Evolutionary conservation across 2,113 vertebrate species (phyloP).

Genomic region (Meles meles): DNA sequence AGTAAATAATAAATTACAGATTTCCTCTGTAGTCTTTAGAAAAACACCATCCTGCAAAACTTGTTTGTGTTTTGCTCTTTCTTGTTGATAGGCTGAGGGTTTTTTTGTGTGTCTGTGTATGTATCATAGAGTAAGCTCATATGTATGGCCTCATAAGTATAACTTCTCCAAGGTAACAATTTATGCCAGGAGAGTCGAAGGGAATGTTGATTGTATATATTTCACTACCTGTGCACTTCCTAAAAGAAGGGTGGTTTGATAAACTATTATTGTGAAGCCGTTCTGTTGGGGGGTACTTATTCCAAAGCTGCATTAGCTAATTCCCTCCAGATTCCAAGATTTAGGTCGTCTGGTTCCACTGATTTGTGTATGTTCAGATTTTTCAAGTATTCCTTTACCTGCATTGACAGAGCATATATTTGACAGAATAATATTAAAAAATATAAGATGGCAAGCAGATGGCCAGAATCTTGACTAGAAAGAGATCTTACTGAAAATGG

Average conservation of each 20-base stretch:
- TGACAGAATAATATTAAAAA: conserved; percentile 77
- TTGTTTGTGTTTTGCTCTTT: conserved; percentile 2
- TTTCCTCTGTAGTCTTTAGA: not conserved
- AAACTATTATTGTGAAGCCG: not conserved
- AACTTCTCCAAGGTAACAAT: conserved; percentile 2
- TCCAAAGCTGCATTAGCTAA: conserved; percentile 49
- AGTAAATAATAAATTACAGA: not conserved
- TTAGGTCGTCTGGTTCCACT: conserved; percentile 58
- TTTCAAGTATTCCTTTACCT: conserved; percentile 70
- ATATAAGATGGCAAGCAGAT: conserved; percentile 78
- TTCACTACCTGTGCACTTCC: conserved; percentile 6
- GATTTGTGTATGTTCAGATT: conserved; percentile 66
- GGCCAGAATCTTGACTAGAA: conserved; percentile 71
- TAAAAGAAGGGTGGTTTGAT: not conserved
- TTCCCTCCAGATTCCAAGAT: conserved; percentile 60
- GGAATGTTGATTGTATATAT: conserved; percentile 45
- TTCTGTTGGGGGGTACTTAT: conserved; percentile 41
- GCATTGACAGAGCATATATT: conserved; percentile 67
- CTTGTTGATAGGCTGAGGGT: not conserved
- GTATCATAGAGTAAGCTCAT: not conserved
- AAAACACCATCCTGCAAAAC: not conserved
- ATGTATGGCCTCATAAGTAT: not conserved
- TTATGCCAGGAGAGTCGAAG: not conserved
- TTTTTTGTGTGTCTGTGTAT: not conserved
- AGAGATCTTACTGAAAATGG: conserved; percentile 67